Percentiles rank a stretch among this genome's conserved stretches.
Conservation (phyloP, 2,113 vertebrate species). For the Girardinichthys multiradiatus region DNA sequence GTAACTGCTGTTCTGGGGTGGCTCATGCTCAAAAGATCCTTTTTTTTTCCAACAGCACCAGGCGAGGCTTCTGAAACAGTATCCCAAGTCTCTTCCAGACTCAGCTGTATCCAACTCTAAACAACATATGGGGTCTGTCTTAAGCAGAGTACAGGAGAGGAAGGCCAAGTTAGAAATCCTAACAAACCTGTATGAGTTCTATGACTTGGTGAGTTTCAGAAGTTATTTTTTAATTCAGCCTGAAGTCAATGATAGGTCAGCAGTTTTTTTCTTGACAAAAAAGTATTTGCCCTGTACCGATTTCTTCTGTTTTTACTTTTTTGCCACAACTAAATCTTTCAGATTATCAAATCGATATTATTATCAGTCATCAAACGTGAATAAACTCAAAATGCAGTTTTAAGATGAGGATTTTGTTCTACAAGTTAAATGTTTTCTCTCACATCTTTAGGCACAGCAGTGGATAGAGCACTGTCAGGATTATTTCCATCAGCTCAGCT, state of each 20-base stretch:
- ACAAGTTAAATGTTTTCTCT: constrained; percentile 1
- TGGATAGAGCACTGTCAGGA: constrained; percentile 80
- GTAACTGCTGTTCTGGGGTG: background rate
- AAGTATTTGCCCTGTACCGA: no score
- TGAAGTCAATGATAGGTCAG: background rate
- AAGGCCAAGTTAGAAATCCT: constrained; percentile 77
- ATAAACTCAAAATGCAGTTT: background rate
- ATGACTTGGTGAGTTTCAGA: constrained; percentile 75
- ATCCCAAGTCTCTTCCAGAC: constrained; percentile 62
- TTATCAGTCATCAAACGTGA: no score
- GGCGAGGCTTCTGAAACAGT: constrained; percentile 74
- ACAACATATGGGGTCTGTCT: constrained; percentile 69
- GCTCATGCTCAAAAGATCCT: background rate
- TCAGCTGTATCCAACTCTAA: constrained; percentile 66
- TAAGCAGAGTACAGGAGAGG: constrained; percentile 69
- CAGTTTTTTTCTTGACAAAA: background rate
- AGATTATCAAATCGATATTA: background rate
- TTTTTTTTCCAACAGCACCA: constrained; percentile 68
- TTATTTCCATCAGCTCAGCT: constrained; percentile 69
- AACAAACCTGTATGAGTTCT: constrained; percentile 79
- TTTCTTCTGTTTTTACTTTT: background rate
- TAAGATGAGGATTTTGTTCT: background rate
- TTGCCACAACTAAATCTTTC: background rate
- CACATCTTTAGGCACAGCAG: constrained; percentile 71
- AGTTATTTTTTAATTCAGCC: background rate